Percentiles rank a stretch among this genome's conserved stretches.
Conservation (phyloP, 2,888 invertebrate species). For the Sepiola atlantica region DNA sequence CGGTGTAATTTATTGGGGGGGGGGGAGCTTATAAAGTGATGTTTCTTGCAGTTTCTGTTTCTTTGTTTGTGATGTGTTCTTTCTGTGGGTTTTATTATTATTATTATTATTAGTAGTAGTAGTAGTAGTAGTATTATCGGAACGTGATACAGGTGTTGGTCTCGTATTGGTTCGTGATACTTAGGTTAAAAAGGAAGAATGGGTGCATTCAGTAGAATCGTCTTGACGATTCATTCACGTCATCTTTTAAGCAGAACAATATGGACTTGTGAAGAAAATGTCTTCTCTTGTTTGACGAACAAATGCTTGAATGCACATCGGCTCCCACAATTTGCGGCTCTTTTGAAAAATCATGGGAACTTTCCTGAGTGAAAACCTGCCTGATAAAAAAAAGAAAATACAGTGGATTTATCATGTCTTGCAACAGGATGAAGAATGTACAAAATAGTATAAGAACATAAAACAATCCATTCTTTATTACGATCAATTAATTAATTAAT, state of each 20-base stretch:
- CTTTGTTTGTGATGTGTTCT: too few relatives aligned
- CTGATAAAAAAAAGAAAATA: neutral
- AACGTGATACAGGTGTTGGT: neutral
- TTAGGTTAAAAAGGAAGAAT: neutral
- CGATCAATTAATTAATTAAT: neutral
- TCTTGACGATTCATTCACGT: neutral
- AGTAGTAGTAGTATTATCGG: neutral
- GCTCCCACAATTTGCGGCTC: neutral
- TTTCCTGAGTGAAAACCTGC: neutral
- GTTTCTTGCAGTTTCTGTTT: too few relatives aligned
- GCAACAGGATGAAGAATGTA: neutral
- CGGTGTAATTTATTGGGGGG: too few relatives aligned
- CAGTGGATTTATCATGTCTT: neutral
- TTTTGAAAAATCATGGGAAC: neutral
- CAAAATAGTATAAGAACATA: neutral
- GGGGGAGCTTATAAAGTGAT: too few relatives aligned
- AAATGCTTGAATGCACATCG: neutral
- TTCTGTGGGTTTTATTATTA: too few relatives aligned
- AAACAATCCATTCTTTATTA: neutral
- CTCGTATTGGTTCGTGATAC: neutral
- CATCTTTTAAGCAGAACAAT: neutral
- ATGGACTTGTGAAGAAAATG: neutral
- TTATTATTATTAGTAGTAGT: too few relatives aligned
- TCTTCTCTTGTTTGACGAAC: neutral
- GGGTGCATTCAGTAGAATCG: neutral